Base-by-base conservation (phyloP, 2,113 vertebrate genomes). In the Ammospiza caudacuta region DNA sequence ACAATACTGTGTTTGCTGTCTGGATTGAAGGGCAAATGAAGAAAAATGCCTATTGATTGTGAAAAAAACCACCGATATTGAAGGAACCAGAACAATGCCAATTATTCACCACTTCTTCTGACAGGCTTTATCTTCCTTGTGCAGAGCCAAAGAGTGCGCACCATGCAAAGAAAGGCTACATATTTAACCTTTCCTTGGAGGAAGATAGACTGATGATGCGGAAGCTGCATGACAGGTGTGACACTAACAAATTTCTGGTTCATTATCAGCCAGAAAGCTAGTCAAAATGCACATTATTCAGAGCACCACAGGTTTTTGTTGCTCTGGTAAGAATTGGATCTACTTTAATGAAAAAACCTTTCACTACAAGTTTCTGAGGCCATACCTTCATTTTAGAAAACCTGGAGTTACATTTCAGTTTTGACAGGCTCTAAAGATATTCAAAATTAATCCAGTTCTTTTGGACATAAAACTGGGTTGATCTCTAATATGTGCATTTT, bases 221-320 rank as follows among this genome's bases (percentile, higher is more conserved):
- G 46, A 87, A 91, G 64, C 61, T 31, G 22, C 55, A 58, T 39
- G 62, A 81, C n/a, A 69, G 74, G 18, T 59, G 44, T 21, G 63
- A 75, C 51, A 87, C 52, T 91, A 91, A 89, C 24, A 75, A 70
- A 93, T 87, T 73, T 91, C 70, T 84, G 10, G 23, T 54, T 96
- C 55, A 58, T 93, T 84, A 87, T 78, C 66, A 89, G 92, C 37
- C 33, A 69, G 68, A 66, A 84, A 43, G 15, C 17, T 62, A 68
- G 15, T 61, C 17, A 70, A 90, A 96, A 91, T 44, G 27, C 27
- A 33, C 21, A 29, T 61, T 75, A 74, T 6, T 5, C 2, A 75
- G 20, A 85, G 5, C 3, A 88, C 54, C 27, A 79, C 6, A 76
- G 28, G 10, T 83, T 87, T 84, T n/a, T 11, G 15, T 43, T 87